Evolutionary conservation across 2,797 vertebrate species (phyloP).

Genomic region (Dromococcyx pavoninus): DNA sequence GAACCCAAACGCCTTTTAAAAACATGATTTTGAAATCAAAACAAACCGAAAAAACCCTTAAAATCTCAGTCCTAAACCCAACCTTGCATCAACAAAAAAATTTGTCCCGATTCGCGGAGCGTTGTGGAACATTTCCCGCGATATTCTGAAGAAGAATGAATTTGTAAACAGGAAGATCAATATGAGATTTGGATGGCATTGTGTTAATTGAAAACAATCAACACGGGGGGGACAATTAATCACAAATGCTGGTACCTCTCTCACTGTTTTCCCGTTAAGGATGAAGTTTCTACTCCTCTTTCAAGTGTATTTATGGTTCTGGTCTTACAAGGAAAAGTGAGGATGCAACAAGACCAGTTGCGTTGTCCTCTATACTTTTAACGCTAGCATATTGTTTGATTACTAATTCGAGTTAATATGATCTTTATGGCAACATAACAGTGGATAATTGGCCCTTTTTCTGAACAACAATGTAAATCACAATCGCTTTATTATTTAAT

Average conservation of each 20-base stretch:
- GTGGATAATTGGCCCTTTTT: conserved; percentile 90
- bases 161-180: conserved; percentile 35
- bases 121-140: neutral
- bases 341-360: conserved; percentile 72
- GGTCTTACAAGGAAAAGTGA: conserved; percentile 71
- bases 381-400: conserved; percentile 85
- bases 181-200: conserved; percentile 51
- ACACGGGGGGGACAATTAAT: conserved; percentile 58
- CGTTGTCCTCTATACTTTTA: conserved; percentile 75
- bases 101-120: neutral
- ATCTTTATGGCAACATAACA: conserved; percentile 91
- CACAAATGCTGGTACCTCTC: neutral
- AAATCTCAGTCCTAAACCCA: neutral
- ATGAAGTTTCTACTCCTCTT: conserved; percentile 15
- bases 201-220: conserved; percentile 71
- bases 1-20: neutral
- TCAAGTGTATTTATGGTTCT: conserved; percentile 48
- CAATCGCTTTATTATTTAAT: conserved; percentile 97
- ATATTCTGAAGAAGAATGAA: neutral
- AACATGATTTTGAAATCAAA: neutral
- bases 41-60: neutral
- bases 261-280: neutral
- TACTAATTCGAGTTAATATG: conserved; percentile 93
- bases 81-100: neutral
- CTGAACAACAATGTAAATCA: conserved; percentile 89